Conservation (phyloP, 2,888 invertebrate genomes). For the Hermaeophaga mercurialis region DNA sequence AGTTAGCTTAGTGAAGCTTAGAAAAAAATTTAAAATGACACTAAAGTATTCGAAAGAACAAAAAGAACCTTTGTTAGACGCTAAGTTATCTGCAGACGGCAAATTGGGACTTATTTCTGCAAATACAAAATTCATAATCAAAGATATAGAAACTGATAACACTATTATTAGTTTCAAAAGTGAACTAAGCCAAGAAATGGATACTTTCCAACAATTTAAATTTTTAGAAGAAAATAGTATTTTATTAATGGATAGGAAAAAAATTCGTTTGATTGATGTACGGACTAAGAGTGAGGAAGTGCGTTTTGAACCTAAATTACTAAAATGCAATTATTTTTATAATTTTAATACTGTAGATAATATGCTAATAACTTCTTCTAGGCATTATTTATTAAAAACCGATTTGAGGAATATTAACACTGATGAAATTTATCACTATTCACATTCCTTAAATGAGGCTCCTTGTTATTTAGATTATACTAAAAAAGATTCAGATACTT, state of each 20-base stretch:
- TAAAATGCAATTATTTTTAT: constrained; percentile 40
- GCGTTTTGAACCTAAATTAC: constrained; percentile 37
- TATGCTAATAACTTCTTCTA: constrained; percentile 32
- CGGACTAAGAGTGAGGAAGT: constrained; percentile 25
- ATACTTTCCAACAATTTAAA: constrained; percentile 37
- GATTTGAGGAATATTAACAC: constrained; percentile 36
- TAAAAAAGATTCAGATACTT: constrained; percentile 29
- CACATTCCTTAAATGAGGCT: constrained; percentile 36
- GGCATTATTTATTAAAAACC: constrained; percentile 41
- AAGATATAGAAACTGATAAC: constrained; percentile 30
- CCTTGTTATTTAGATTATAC: constrained; percentile 42
- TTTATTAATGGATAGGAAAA: constrained; percentile 35
- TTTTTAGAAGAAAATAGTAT: constrained; percentile 34
- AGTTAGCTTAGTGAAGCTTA: constrained; percentile 27
- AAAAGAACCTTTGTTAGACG: constrained; percentile 34
- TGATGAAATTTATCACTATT: constrained; percentile 31
- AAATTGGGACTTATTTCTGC: constrained; percentile 32
- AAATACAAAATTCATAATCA: constrained; percentile 33
- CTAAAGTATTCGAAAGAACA: constrained; percentile 15
- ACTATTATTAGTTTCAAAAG: constrained; percentile 24
- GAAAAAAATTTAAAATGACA: constrained; percentile 9
- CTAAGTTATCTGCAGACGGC: constrained; percentile 34
- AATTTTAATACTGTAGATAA: constrained; percentile 34
- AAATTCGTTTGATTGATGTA: constrained; percentile 35
- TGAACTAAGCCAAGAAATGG: constrained; percentile 14